A percentile compares a stretch with the other conserved stretches of the same genome.
Evolutionary conservation across 2,888 invertebrate genomes (phyloP).

Genomic region (Laothoe populi): DNA sequence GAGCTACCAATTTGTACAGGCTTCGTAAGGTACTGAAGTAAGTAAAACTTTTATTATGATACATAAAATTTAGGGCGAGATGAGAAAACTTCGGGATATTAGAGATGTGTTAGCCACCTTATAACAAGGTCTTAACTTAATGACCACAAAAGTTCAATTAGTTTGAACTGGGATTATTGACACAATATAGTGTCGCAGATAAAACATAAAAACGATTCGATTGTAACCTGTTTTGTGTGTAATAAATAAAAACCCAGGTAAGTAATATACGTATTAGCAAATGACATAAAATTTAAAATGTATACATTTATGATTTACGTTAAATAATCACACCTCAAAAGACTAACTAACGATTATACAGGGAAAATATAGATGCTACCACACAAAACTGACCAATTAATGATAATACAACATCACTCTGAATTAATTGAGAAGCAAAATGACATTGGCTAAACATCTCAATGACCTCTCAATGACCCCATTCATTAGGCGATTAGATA

Average conservation of each 20-base stretch:
- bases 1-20: conserved; percentile 10
- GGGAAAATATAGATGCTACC: background rate
- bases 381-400: conserved; percentile 17
- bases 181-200: background rate
- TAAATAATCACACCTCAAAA: no score
- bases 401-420: conserved; percentile 2
- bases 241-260: background rate
- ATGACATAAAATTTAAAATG: no score
- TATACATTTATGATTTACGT: background rate
- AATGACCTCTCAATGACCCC: conserved; percentile 36
- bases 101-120: background rate
- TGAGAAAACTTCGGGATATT: background rate
- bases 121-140: background rate
- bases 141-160: background rate
- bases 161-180: no score
- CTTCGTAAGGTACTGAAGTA: conserved; percentile 5
- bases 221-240: background rate
- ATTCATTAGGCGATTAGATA: conserved; percentile 38
- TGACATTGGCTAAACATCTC: conserved; percentile 27
- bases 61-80: background rate
- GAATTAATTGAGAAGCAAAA: conserved; percentile 26
- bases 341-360: background rate
- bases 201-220: no score
- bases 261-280: background rate
- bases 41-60: background rate